These are phyloP conservation scores for Ylistrum balloti DNA, from an alignment of 1,140 invertebrate genomes.

Conservation along the genomic window DNA sequence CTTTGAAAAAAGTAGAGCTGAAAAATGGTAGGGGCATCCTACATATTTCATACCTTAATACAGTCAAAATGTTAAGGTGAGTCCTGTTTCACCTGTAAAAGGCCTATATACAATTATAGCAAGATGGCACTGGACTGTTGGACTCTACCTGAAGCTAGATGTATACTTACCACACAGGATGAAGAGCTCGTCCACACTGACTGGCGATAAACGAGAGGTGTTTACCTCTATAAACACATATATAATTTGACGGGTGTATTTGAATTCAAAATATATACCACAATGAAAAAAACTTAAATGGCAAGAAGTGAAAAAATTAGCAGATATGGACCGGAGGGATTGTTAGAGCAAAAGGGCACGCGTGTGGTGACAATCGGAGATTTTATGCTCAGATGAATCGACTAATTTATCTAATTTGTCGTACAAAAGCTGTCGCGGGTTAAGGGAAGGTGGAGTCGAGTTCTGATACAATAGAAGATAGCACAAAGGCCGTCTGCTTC, in stretches of 20 bases:
- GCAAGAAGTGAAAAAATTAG: not conserved
- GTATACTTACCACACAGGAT: not conserved
- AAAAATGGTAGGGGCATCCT: too few relatives aligned
- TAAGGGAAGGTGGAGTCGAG: not conserved
- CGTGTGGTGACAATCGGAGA: constrained; percentile 23
- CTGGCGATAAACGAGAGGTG: not conserved
- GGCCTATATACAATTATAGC: too few relatives aligned
- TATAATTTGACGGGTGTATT: not conserved
- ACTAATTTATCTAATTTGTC: constrained; percentile 28
- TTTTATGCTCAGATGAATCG: constrained; percentile 19
- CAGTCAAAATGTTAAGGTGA: too few relatives aligned
- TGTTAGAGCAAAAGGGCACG: not conserved
- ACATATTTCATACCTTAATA: too few relatives aligned
- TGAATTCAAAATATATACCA: constrained; percentile 10
- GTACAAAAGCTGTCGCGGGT: constrained; percentile 28
- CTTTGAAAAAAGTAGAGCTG: too few relatives aligned
- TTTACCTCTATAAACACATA: not conserved
- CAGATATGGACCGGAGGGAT: not conserved
- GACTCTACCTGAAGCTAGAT: too few relatives aligned
- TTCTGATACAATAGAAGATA: constrained; percentile 9
- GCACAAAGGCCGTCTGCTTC: not conserved
- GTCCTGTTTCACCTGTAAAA: too few relatives aligned
- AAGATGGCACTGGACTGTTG: too few relatives aligned
- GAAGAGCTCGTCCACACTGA: not conserved
- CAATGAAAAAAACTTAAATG: constrained; percentile 32